Evolutionary conservation across 2,113 vertebrate species (phyloP), one percentile per base, ranked within the genome.

Genomic region (Oryzias woworae): DNA sequence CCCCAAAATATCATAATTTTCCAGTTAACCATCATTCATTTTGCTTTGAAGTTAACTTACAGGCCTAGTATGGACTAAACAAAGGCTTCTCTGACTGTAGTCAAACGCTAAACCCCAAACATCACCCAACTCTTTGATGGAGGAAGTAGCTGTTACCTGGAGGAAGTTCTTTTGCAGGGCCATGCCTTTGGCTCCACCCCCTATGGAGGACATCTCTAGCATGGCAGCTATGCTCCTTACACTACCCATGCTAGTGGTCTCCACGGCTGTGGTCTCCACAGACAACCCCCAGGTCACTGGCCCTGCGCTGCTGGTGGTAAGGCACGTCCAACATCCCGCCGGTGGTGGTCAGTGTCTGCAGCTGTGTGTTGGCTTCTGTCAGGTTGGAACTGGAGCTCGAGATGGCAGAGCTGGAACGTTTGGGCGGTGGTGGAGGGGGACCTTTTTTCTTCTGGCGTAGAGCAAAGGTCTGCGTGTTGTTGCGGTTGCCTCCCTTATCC

Each of bases 181-280:
- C 60, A 95, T 87, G 0, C 85, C 94, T 59, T 95, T 94, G 44
- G 91, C 88, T 50, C 97, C 96, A 0, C 96, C 96, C 0, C 96
- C 97, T 0, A 98, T 98, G 59, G 97, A 99, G 0, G 96, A 98
- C 90, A 98, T 94, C 86, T 99, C 97, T 23, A 99, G 74, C 97
- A 99, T 99, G 81, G 97, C 97, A 0, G 96, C 95, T 0, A 99
- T 99, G 87, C 95, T 98, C 82, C 93, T 93, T 49, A 99, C 97
- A 0, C 94, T 99, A 7, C 97, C 97, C 0, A 93, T 91, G 0
- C 97, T 99, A 80, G 90, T 95, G 0, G 94, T 97, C 86, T 98
- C 96, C 83, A 98, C 94, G 0, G 69, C 56, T 0, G 84, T 89
- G 0, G 90, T 75, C 50, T 94, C 87, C 68, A 93, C 89, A 0